Percentiles rank a stretch among this genome's conserved stretches.
Evolutionary conservation across 2,113 vertebrate genomes (phyloP).

Genomic region (Alligator mississippiensis): DNA sequence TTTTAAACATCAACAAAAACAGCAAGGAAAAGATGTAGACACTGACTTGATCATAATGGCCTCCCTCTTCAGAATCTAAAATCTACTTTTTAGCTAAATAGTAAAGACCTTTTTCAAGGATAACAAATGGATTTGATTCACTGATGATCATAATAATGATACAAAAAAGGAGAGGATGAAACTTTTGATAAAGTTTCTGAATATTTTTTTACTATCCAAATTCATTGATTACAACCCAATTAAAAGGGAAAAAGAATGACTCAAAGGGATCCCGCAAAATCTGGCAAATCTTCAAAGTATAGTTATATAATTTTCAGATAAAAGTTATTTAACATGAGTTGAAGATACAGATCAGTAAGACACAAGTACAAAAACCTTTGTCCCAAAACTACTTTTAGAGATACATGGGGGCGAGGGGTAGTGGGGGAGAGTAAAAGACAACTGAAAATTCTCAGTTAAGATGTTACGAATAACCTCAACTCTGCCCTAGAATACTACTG

Average conservation of each 20-base stretch:
- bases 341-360: no score
- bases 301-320: not conserved
- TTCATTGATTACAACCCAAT: not conserved
- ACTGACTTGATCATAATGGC: not conserved
- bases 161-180: no score
- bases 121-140: no score
- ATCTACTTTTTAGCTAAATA: not conserved
- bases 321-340: not conserved
- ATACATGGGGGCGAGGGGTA: no score
- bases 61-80: not conserved
- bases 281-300: not conserved
- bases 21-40: not conserved
- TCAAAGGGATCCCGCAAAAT: not conserved
- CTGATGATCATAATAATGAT: no score
- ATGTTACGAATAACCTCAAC: not conserved
- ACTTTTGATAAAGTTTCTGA: not conserved
- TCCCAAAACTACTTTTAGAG: no score
- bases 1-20: not conserved
- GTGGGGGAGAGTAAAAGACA: not conserved
- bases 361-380: not conserved
- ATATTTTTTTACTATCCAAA: not conserved
- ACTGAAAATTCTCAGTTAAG: not conserved
- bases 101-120: not conserved
- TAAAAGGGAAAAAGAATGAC: not conserved
- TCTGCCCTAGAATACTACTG: not conserved